Evolutionary conservation across 2,113 vertebrate genomes (phyloP).

Genomic region (Albula goreensis): DNA sequence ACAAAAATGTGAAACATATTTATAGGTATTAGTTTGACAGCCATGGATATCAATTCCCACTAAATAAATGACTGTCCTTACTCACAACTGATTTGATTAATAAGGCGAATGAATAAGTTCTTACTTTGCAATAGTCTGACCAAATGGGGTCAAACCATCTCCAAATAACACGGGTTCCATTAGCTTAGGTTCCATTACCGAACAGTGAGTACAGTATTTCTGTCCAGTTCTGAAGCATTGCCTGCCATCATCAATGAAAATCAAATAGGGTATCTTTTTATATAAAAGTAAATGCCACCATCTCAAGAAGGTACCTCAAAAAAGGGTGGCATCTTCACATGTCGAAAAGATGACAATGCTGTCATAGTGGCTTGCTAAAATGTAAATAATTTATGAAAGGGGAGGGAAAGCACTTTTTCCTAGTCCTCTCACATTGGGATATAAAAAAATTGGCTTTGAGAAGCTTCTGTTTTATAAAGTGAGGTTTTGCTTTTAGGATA

Average conservation of each 20-base stretch:
- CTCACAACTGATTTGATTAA: not conserved
- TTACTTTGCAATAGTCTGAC: too few relatives aligned
- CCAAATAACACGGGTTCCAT: too few relatives aligned
- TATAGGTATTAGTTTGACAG: too few relatives aligned
- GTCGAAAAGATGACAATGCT: not conserved
- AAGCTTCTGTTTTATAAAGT: not conserved
- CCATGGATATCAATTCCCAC: too few relatives aligned
- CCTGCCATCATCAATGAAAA: slow-evolving; percentile 7
- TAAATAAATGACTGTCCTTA: too few relatives aligned
- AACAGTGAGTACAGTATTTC: not conserved
- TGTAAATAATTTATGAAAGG: slow-evolving; percentile 15
- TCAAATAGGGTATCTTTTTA: not conserved
- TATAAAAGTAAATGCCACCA: slow-evolving; percentile 17
- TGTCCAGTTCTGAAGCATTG: not conserved
- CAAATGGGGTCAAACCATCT: too few relatives aligned
- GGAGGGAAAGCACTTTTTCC: not conserved
- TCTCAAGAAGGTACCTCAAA: not conserved
- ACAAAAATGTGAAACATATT: too few relatives aligned
- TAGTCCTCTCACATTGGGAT: not conserved
- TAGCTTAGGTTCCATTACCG: not conserved
- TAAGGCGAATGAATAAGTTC: not conserved
- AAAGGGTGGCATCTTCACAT: not conserved
- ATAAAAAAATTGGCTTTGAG: not conserved
- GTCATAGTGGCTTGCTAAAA: not conserved
- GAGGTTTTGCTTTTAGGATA: not conserved